Evolutionary conservation across 2,113 vertebrate species (phyloP).

Genomic region (Uria lomvia): DNA sequence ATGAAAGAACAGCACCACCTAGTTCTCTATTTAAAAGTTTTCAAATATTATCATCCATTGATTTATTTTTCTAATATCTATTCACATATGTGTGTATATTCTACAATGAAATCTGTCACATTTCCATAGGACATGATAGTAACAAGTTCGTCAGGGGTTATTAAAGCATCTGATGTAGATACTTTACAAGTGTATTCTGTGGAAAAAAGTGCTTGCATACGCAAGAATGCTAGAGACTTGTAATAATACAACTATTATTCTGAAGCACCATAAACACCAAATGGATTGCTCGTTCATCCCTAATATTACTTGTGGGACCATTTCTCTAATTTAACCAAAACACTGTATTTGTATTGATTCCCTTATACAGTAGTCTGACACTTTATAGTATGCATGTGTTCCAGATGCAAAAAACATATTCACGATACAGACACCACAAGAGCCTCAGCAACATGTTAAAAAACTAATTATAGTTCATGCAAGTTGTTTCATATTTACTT

Average conservation of each 20-base stretch:
- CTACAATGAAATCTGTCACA: not conserved
- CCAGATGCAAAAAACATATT: not conserved
- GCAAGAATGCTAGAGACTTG: not conserved
- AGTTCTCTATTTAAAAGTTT: constrained; percentile 71
- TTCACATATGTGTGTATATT: not conserved
- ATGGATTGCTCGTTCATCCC: not conserved
- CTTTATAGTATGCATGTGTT: not conserved
- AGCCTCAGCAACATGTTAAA: not conserved
- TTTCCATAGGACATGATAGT: not conserved
- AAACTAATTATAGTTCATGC: not conserved
- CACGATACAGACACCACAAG: not conserved
- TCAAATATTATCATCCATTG: constrained; percentile 42
- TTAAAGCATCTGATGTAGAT: not conserved
- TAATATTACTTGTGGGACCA: not conserved
- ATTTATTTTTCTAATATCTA: constrained; percentile 36
- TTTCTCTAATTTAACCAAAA: not conserved
- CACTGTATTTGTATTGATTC: not conserved
- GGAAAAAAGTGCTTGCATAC: not conserved
- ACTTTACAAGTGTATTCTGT: not conserved
- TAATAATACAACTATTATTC: not conserved
- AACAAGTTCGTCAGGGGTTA: not conserved
- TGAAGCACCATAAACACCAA: not conserved
- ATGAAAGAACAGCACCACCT: constrained; percentile 82
- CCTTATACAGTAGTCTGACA: not conserved
- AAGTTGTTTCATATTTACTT: not conserved